Conservation (phyloP, 2,888 invertebrate species). For the Bombylius discolor region DNA sequence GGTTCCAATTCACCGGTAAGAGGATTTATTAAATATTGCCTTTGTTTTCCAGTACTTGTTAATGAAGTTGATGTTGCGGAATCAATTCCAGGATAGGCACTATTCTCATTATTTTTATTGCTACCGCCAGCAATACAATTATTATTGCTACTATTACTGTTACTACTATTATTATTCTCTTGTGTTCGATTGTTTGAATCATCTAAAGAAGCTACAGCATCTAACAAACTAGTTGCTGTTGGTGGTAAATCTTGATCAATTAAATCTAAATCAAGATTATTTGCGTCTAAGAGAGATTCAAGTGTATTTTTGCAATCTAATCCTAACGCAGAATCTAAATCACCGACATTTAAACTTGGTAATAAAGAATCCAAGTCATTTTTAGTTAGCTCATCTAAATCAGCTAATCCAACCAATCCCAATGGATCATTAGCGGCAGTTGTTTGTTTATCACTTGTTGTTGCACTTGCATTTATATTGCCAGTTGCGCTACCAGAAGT, state of each 20-base stretch:
- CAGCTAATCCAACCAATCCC: slow-evolving; percentile 20
- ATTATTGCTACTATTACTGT: background rate
- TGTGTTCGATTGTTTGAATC: slow-evolving; percentile 18
- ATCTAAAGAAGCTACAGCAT: slow-evolving; percentile 11
- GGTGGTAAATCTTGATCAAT: slow-evolving; percentile 39
- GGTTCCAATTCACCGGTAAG: slow-evolving; percentile 76
- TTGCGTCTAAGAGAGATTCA: slow-evolving; percentile 32
- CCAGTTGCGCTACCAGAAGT: background rate
- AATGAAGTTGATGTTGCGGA: slow-evolving; percentile 1
- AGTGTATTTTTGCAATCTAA: slow-evolving; percentile 34
- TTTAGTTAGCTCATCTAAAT: slow-evolving; percentile 31
- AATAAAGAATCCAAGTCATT: slow-evolving; percentile 52
- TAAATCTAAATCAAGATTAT: slow-evolving; percentile 34
- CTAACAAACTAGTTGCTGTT: slow-evolving; percentile 19
- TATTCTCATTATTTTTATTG: slow-evolving; percentile 13
- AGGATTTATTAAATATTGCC: slow-evolving; percentile 80
- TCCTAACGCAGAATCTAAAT: slow-evolving; percentile 38
- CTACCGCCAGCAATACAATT: background rate
- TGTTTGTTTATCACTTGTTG: background rate
- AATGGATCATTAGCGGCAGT: slow-evolving; percentile 8
- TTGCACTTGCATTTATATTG: background rate
- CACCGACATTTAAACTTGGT: slow-evolving; percentile 46
- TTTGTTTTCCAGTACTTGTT: slow-evolving; percentile 48
- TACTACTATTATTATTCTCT: slow-evolving; percentile 17
- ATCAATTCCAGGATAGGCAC: slow-evolving; percentile 1